Evolutionary conservation across 1,140 invertebrate genomes (phyloP), one percentile per base, ranked within the genome.

Genomic region (Drosophila melanogaster): DNA sequence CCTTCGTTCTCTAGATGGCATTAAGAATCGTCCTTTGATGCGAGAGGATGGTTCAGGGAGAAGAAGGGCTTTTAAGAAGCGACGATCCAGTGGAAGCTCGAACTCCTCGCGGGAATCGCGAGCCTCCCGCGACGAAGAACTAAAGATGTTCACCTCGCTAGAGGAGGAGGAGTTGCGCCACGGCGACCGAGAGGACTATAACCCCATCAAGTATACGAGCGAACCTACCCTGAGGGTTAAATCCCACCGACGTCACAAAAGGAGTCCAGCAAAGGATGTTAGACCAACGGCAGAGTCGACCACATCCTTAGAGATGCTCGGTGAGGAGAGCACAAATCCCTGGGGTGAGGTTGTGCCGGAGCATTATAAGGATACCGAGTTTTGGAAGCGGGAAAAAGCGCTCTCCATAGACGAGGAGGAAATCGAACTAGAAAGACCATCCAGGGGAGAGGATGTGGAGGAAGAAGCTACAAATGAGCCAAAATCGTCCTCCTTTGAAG

Each of bases 111-210:
- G 89, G 66, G 93, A 94, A 7, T 94, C 92, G 0, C 92, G 93
- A 4, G 66, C 77, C 56, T 94, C 93, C 43, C 93, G 94, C 17
- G 94, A 94, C 62, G 94, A 94, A 70, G 94, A 94, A 83, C 83
- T 94, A 19, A 93, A 93, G 84, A 93, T 93, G 91, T 94, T 94
- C 62, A 94, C 94, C 53, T 94, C 94, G 41, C 92, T 94, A 55
- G 94, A 94, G 81, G 93, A 94, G 86, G 93, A 93, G 62, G 94
- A 94, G 71, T 93, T 94, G 59, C 61, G 73, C 0, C 79, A 87
- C 6, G 89, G 89, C 41, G 86, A 86, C 10, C 76, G 74, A 22
- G 69, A 73, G 0, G 91, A 92, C 15, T 92, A 91, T 38, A 90
- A 86, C 50, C 90, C 89, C 12, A 91, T 92, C 15, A 87, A 87